A percentile compares a stretch with the other conserved stretches of the same genome.
Evolutionary conservation across 1,140 invertebrate genomes (phyloP).

Genomic region (Papilio machaon): DNA sequence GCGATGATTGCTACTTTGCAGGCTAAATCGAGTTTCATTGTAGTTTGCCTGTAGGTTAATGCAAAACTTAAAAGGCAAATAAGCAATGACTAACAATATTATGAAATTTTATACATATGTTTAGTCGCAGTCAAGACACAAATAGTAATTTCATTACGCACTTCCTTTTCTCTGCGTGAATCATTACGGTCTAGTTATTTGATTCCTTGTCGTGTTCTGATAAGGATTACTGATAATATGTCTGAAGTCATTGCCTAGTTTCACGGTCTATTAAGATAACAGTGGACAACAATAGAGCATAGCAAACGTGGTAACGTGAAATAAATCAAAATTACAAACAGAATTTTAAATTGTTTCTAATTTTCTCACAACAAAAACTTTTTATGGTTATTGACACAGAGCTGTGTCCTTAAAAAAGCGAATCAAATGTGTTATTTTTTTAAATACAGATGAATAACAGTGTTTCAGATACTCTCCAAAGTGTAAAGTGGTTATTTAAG

Average conservation of each 20-base stretch:
- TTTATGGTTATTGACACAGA: no score
- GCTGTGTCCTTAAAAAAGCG: no score
- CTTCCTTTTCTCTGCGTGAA: conserved; percentile 10
- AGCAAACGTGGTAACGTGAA: neutral
- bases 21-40: no score
- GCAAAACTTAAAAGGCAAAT: no score
- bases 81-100: no score
- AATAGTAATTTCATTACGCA: neutral
- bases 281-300: neutral
- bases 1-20: no score
- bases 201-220: conserved; percentile 6
- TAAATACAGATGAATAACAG: no score
- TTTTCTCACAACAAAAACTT: no score
- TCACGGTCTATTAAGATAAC: neutral
- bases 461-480: neutral
- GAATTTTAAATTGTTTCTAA: no score
- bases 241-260: conserved; percentile 4
- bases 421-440: no score
- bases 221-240: conserved; percentile 1
- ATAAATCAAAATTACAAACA: neutral
- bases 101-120: no score
- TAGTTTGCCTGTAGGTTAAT: no score
- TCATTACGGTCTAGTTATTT: conserved; percentile 1
- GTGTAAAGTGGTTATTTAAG: neutral
- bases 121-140: neutral